Percentiles rank a stretch among this genome's conserved stretches.
Conservation (phyloP, 2,888 invertebrate genomes). For the Timema podura region DNA sequence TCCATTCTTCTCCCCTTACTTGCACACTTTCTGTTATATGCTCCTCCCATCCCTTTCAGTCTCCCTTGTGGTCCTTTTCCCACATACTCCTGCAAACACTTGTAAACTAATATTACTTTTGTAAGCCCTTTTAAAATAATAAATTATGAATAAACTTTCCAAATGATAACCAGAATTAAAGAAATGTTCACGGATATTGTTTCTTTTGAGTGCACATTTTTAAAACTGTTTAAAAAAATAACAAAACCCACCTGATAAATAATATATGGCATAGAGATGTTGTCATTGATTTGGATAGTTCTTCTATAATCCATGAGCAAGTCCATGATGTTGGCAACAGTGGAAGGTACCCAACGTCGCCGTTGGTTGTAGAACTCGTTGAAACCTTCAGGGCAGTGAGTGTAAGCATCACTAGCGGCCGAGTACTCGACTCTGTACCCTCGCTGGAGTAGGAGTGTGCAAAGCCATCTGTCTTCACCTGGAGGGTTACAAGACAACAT, state of each 20-base stretch:
- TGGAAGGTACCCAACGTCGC: slow-evolving; percentile 93
- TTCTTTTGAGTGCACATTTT: too few relatives aligned
- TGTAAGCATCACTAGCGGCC: slow-evolving; percentile 92
- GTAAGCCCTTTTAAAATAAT: too few relatives aligned
- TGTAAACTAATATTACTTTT: too few relatives aligned
- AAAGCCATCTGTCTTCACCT: slow-evolving; percentile 96
- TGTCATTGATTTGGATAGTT: slow-evolving; percentile 80
- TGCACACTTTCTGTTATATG: too few relatives aligned
- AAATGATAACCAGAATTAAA: too few relatives aligned
- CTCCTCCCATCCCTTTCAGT: too few relatives aligned
- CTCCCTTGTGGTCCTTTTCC: too few relatives aligned
- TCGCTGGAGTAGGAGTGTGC: slow-evolving; percentile 84
- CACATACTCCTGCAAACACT: too few relatives aligned
- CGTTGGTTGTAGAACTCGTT: slow-evolving; percentile 93
- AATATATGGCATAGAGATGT: slow-evolving; percentile 79
- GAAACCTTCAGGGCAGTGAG: slow-evolving; percentile 90
- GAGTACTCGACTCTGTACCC: slow-evolving; percentile 92
- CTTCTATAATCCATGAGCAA: slow-evolving; percentile 71
- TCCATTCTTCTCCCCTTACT: too few relatives aligned
- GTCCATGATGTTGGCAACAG: slow-evolving; percentile 92
- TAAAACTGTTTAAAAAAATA: neutral
- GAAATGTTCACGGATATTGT: too few relatives aligned
- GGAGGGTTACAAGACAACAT: slow-evolving; percentile 8
- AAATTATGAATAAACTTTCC: too few relatives aligned
- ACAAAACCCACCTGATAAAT: slow-evolving; percentile 56